These are phyloP conservation scores for Uromys caudimaculatus DNA, from an alignment of 2,797 vertebrate genomes.

Conservation along the genomic window DNA sequence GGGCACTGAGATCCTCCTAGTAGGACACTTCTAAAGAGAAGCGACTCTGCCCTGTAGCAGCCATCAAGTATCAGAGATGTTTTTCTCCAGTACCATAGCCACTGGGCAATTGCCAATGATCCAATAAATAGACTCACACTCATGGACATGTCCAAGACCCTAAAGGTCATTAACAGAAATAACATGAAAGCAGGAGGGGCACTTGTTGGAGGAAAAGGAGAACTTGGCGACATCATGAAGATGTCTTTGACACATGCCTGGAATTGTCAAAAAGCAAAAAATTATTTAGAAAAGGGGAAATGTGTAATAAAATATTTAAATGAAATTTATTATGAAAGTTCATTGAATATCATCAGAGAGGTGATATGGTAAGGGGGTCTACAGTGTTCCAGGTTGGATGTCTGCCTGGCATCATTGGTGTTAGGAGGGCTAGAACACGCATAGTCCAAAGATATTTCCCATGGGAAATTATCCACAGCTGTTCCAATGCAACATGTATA, in stretches of 20 bases:
- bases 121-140: neutral
- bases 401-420: no score
- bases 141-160: neutral
- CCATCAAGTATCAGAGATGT: neutral
- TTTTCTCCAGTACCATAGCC: neutral
- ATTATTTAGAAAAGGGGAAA: neutral
- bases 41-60: neutral
- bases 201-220: neutral
- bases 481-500: neutral
- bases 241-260: neutral
- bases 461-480: neutral
- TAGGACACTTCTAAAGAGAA: neutral
- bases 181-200: neutral
- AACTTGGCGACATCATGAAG: neutral
- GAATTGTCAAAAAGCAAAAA: neutral
- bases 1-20: no score
- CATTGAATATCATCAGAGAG: neutral
- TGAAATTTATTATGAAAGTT: neutral
- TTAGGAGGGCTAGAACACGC: neutral
- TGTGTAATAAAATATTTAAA: neutral
- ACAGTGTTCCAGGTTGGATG: neutral
- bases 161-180: neutral
- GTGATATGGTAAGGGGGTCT: accelerated
- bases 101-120: neutral
- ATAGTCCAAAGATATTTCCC: neutral